Evolutionary conservation across 2,888 invertebrate species (phyloP), one percentile per base, ranked within the genome.

Genomic region (Noctua comes): DNA sequence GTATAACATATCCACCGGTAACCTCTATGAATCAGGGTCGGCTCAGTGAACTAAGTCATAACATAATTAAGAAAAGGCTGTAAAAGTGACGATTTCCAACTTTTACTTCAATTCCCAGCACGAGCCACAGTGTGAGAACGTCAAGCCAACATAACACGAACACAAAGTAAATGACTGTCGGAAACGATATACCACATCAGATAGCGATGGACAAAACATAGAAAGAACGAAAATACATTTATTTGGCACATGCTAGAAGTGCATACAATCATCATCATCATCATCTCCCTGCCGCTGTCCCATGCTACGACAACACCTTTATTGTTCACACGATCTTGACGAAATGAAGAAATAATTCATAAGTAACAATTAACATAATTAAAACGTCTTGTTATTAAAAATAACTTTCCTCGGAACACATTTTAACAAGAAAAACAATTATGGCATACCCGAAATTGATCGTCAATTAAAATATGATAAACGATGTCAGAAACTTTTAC

Each of bases 381-480:
- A 31, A 36, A 64, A n/a, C 27, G 1, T 59, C 10, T n/a, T 16
- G 8, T 31, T 4, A 57, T 16, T 18, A 59, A 40, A 66, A 54
- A 77, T 36, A 51, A 51, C 18, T 78, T 76, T 66, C 5, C 18
- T n/a, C 40, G 48, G 48, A 68, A 80, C 36, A 48, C 0, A 24
- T 7, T 21, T 31, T 31, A 46, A 76, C 59, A 69, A 48, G 48
- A 64, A 43, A 57, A 69, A 16, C 51, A 73, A 82, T 80, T 73
- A 85, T 10, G 36, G 73, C 18, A 21, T 43, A 73, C 57, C 43
- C 8, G 13, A 69, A 73, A 73, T 73, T 85, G 64, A 72, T 73
- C 43, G n/a, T 68, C 80, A 73, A 84, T 82, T 85, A 71, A 84
- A 84, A 51, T 80, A 36, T 51, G 48, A 68, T 40, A 71, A 81